Evolutionary conservation across 2,888 invertebrate genomes (phyloP).

Genomic region (Rhingia rostrata): DNA sequence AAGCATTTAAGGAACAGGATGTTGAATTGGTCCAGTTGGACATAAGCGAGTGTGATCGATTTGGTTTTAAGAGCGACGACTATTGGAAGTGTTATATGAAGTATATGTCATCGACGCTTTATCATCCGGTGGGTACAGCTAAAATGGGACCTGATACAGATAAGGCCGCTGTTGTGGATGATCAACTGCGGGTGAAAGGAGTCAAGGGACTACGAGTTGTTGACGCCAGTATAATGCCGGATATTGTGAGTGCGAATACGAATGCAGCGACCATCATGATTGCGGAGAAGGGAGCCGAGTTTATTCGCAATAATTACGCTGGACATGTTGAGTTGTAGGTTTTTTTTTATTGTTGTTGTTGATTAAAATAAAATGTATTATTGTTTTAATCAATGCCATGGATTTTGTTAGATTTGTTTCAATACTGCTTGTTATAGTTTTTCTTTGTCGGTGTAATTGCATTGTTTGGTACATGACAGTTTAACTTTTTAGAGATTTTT

Average conservation of each 20-base stretch:
- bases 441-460: too few relatives aligned
- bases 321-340: neutral
- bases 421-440: too few relatives aligned
- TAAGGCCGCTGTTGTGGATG: conserved; percentile 87
- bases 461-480: too few relatives aligned
- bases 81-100: conserved; percentile 88
- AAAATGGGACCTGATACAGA: conserved; percentile 88
- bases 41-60: conserved; percentile 77
- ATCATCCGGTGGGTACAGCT: conserved; percentile 88
- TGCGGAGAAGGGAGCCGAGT: conserved; percentile 90
- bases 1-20: conserved; percentile 81
- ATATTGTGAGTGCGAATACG: conserved; percentile 90
- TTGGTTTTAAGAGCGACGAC: conserved; percentile 76
- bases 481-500: too few relatives aligned
- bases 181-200: conserved; percentile 86
- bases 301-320: conserved; percentile 79
- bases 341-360: too few relatives aligned
- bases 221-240: conserved; percentile 92
- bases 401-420: too few relatives aligned
- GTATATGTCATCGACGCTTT: conserved; percentile 87
- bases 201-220: conserved; percentile 87
- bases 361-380: too few relatives aligned
- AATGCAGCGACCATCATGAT: conserved; percentile 94
- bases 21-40: conserved; percentile 77
- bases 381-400: too few relatives aligned